Evolutionary conservation across 2,797 vertebrate species (phyloP).

Genomic region (Malurus leucopterus): DNA sequence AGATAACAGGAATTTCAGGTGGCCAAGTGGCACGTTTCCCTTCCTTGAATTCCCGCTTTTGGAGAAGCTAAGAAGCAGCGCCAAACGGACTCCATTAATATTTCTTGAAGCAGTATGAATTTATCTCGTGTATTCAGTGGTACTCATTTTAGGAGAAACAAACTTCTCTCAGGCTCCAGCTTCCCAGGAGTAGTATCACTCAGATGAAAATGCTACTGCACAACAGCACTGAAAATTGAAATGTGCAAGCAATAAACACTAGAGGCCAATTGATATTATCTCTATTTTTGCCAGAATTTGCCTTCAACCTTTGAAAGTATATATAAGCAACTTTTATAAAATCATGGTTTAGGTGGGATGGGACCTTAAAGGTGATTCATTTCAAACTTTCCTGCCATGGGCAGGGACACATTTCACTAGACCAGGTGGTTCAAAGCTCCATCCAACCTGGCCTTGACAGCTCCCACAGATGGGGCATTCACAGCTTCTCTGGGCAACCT

Average conservation of each 20-base stretch:
- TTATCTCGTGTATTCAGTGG: rapidly evolving
- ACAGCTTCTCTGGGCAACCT: neutral
- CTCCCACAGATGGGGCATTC: neutral
- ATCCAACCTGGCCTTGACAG: neutral
- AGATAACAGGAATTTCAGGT: neutral
- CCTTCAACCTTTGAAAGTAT: neutral
- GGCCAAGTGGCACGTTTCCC: neutral
- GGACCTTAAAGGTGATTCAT: neutral
- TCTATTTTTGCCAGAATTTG: neutral
- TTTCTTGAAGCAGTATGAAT: neutral
- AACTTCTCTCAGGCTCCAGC: neutral
- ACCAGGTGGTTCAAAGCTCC: neutral
- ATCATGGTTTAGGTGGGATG: neutral
- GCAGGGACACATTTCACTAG: neutral
- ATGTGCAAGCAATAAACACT: neutral
- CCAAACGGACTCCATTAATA: neutral
- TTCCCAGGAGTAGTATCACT: neutral
- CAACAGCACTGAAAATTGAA: neutral
- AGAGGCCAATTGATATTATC: neutral
- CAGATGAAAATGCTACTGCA: neutral
- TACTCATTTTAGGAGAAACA: neutral
- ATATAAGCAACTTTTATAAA: neutral
- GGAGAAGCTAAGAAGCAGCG: neutral
- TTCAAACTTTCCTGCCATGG: neutral
- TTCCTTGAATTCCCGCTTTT: neutral